A percentile compares a stretch with the other conserved stretches of the same genome.
Conservation (phyloP, 2,797 vertebrate species). For the Spea hammondii region DNA sequence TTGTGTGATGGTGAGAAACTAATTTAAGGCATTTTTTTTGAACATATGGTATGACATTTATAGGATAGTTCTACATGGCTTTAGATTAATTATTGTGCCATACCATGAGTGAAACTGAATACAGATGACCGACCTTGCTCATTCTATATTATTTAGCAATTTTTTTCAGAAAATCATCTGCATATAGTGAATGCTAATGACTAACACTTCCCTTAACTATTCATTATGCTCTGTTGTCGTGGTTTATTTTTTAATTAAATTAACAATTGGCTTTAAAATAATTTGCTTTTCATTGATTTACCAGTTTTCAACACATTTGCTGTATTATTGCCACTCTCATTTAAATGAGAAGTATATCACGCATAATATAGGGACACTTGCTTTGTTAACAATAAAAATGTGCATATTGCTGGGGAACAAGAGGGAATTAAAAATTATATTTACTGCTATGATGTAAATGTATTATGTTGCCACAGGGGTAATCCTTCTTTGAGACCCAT, state of each 20-base stretch:
- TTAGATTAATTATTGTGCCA: slow-evolving; percentile 40
- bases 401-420: no score
- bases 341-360: no score
- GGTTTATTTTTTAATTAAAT: background rate
- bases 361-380: no score
- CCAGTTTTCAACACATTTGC: no score
- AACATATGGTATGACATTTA: slow-evolving; percentile 18
- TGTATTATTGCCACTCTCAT: no score
- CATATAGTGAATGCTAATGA: background rate
- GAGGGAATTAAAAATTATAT: no score
- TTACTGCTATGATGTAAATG: no score
- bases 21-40: slow-evolving; percentile 27
- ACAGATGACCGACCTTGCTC: slow-evolving; percentile 26
- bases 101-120: slow-evolving; percentile 18
- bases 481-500: no score
- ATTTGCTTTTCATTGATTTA: background rate
- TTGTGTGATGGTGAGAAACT: slow-evolving; percentile 37
- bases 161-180: background rate
- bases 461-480: no score
- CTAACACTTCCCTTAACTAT: background rate
- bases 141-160: slow-evolving; percentile 9
- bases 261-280: background rate
- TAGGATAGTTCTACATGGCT: slow-evolving; percentile 32
- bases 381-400: no score
- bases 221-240: background rate